These are phyloP conservation scores for Iguana delicatissima DNA, from an alignment of 2,797 vertebrate species.

Conservation along the genomic window DNA sequence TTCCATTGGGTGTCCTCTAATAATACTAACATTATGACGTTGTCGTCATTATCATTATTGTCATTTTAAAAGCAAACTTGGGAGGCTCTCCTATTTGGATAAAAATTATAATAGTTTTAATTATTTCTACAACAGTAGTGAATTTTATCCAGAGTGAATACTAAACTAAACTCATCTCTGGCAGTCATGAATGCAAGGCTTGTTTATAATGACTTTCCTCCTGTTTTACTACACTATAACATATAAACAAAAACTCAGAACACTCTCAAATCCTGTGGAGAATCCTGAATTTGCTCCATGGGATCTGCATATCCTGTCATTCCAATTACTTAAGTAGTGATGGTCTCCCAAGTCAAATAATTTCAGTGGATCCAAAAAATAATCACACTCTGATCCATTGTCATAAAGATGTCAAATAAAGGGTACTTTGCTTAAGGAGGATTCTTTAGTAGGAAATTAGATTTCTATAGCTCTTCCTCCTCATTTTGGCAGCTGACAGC, in stretches of 20 bases:
- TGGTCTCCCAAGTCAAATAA: conserved; percentile 20
- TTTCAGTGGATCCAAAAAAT: conserved; percentile 16
- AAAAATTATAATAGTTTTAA: background rate
- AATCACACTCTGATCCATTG: conserved; percentile 4
- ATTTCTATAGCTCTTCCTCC: conserved; percentile 39
- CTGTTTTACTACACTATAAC: background rate
- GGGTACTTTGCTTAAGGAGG: conserved; percentile 49
- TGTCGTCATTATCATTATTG: too few relatives aligned
- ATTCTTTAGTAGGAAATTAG: conserved; percentile 51
- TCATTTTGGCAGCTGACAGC: conserved; percentile 39
- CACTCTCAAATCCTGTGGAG: background rate
- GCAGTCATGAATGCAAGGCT: background rate
- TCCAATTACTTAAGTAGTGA: background rate
- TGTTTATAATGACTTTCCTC: background rate
- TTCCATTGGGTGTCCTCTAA: too few relatives aligned
- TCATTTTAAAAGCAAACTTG: background rate
- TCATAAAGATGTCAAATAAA: conserved; percentile 41
- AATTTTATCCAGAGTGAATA: background rate
- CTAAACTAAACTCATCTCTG: background rate
- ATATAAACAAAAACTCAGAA: background rate
- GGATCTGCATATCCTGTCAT: conserved; percentile 4
- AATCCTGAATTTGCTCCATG: conserved; percentile 1
- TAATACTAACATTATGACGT: too few relatives aligned
- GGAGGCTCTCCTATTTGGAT: background rate
- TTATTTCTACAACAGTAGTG: background rate